phyloP scores from a whole-genome alignment of 2,797 vertebrate genomes.

The Enteromius paludinosus region DNA sequence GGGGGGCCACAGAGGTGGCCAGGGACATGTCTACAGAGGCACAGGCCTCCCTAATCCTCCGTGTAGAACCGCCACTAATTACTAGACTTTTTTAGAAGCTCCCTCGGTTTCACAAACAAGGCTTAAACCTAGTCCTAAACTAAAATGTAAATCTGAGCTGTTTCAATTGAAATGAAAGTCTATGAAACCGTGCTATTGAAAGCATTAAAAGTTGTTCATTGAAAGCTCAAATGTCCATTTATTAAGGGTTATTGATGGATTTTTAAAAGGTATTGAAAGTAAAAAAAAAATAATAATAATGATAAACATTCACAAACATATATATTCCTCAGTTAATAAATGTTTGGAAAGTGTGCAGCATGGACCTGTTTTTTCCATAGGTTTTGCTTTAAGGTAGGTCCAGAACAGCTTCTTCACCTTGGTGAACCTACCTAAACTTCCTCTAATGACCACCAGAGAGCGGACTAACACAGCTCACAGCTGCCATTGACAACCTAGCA shows the following conservation, averaged over 20 bases:
- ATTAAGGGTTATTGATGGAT: background rate
- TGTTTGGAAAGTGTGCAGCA: background rate
- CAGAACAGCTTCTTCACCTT: background rate
- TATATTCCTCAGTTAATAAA: background rate
- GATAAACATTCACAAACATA: background rate
- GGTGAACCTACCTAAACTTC: background rate
- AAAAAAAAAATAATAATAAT: no score
- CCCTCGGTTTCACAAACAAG: no score
- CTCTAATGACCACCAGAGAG: conserved; percentile 69
- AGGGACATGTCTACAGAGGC: no score
- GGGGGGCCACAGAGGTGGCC: no score
- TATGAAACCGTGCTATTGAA: no score
- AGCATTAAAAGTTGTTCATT: no score
- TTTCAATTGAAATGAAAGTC: no score
- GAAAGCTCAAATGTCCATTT: background rate
- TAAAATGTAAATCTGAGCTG: no score
- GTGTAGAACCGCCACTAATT: no score
- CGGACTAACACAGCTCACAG: conserved; percentile 71
- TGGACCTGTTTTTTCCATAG: background rate
- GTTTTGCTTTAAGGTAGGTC: background rate
- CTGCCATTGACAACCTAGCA: background rate
- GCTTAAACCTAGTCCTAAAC: no score
- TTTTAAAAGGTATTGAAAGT: no score
- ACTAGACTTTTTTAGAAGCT: background rate
- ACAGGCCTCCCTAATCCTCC: no score